Percentiles rank a stretch among this genome's conserved stretches.
These are phyloP conservation scores for Acleris sparsana DNA, from an alignment of 2,888 invertebrate genomes.

Conservation along the genomic window DNA sequence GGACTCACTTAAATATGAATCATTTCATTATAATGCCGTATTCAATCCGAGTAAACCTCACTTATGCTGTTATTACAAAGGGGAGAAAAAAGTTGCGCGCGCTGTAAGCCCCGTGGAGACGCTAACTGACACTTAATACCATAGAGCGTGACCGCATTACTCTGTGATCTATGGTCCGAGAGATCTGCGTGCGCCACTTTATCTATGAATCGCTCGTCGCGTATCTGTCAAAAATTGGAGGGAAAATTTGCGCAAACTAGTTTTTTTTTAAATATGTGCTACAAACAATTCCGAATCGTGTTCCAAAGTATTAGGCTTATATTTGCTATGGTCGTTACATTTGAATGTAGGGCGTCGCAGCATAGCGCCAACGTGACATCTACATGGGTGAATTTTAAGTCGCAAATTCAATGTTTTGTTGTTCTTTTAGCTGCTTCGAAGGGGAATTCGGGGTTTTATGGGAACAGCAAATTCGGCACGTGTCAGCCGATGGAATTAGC, in stretches of 20 bases:
- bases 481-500: conserved; percentile 80
- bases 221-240: conserved; percentile 68
- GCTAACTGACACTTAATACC: conserved; percentile 83
- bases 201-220: conserved; percentile 67
- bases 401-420: conserved; percentile 54
- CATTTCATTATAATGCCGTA: conserved; percentile 84
- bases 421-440: conserved; percentile 41
- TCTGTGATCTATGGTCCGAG: conserved; percentile 80
- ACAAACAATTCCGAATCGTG: neutral
- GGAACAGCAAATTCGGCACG: conserved; percentile 80
- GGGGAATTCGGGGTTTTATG: conserved; percentile 71
- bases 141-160: conserved; percentile 82
- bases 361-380: conserved; percentile 43
- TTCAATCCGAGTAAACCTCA: conserved; percentile 82
- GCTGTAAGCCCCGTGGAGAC: conserved; percentile 78
- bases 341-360: conserved; percentile 16
- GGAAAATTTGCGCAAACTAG: conserved; percentile 46
- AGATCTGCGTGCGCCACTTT: conserved; percentile 61
- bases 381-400: conserved; percentile 50
- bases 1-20: conserved; percentile 84
- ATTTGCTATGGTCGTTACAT: conserved; percentile 34
- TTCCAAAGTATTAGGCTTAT: conserved; percentile 48
- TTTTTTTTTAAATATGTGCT: neutral
- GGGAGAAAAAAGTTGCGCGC: conserved; percentile 74
- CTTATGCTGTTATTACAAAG: conserved; percentile 79